Evolutionary conservation across 2,888 invertebrate species (phyloP).

Genomic region (Epiblema foenella): DNA sequence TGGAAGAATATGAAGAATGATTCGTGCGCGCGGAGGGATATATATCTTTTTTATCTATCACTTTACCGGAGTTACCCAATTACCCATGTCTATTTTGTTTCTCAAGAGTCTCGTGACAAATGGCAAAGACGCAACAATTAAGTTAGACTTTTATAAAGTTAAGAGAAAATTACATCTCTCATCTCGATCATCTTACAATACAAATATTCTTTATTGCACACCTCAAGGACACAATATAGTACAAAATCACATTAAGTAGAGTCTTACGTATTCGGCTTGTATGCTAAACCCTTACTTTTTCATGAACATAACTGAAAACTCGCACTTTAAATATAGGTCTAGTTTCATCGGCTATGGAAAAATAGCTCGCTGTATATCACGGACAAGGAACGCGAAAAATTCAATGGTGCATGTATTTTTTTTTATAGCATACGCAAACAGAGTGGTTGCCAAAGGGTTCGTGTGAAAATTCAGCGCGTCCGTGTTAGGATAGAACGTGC

Average conservation of each 20-base stretch:
- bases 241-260: too few species aligned
- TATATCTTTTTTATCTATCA: too few species aligned
- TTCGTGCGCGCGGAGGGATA: too few species aligned
- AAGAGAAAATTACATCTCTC: background rate
- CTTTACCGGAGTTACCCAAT: too few species aligned
- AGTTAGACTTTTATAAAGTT: background rate
- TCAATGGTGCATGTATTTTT: slow-evolving; percentile 12
- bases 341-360: background rate
- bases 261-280: too few species aligned
- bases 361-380: background rate
- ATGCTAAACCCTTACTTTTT: background rate
- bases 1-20: too few species aligned
- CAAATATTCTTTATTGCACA: too few species aligned
- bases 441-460: slow-evolving; percentile 27
- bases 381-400: slow-evolving; percentile 7
- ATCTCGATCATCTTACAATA: background rate
- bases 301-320: background rate
- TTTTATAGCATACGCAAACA: slow-evolving; percentile 24
- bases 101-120: background rate
- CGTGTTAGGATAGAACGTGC: slow-evolving; percentile 18
- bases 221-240: too few species aligned
- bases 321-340: background rate
- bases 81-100: too few species aligned
- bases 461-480: slow-evolving; percentile 34
- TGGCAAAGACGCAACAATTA: background rate